Evolutionary conservation across 1,140 invertebrate genomes (phyloP), one percentile per base, ranked within the genome.

Genomic region (Drosophila pallidifrons): DNA sequence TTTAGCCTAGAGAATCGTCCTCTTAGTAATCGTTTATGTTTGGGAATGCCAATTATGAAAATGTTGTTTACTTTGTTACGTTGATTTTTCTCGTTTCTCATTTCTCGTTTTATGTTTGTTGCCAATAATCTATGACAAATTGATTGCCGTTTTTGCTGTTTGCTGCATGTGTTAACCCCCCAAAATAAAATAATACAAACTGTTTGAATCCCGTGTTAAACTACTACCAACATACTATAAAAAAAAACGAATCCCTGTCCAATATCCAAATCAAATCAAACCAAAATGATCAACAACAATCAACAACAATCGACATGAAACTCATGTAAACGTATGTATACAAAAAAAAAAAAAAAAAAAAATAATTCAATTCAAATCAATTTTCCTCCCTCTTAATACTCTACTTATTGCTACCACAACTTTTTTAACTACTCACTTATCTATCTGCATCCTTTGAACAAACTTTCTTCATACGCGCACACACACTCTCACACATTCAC

Each of bases 141-240:
- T 81, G 82, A 82, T 74, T 88, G 80, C 76, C 69, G 81, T 81
- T 81, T 81, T 81, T 73, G 70, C 80, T 87, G 87, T 91, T 87
- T 85, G 83, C 88, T 91, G 88, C 88, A 91, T 91, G 88, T 83
- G 82, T 91, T 87, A 58, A 77, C 43, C 46, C 46, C 54, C 57
- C 60, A 47, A 46, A 67, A 28, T 52, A 25, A 45, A 66, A 87
- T 47, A 76, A 25, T 25, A 38, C 11, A 38, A 38, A 38, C 35
- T 38, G 35, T 38, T 38, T 38, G 35, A 32, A 38, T 38, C 35
- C 63, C 63, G 57, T 57, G 16, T 64, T 43, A 43, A n/a, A 77
- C 63, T 68, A 78, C 77, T 76, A 79, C 64, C 61, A 80, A 61
- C 35, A 38, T 38, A 8, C 20, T 38, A 11, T 38, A 47, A 35